Base-by-base conservation (phyloP, 2,113 vertebrate species). In the Grallaria varia region DNA sequence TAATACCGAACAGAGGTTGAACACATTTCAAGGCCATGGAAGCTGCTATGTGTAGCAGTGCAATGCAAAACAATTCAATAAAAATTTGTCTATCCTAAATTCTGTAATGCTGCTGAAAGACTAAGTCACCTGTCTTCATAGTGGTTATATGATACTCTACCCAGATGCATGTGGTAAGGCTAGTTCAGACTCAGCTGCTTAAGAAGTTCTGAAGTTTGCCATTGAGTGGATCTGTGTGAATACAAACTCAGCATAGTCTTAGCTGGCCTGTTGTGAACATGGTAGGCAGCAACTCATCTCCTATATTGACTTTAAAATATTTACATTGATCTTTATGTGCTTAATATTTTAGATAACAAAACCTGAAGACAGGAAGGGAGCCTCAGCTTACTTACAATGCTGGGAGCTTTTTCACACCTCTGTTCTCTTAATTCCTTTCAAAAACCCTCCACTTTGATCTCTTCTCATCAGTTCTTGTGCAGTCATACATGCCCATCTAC, bases 41-140 rank as follows among this genome's bases (percentile, higher is more conserved):
- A 2, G 2, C 62, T 33, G 9, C n/a, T 40, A 6, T 1, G 0
- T 7, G 12, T 17, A 75, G 10, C 8, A 53, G 14, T 40, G 9
- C 27, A 39, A 12, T 35, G 24, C 0, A 4, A 71, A 90, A 52
- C 14, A 50, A 25, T 31, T 64, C 25, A 59, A n/a, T 6, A 1
- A 50, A 59, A 91, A 42, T 30, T 20, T 8, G 0, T 19, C 10
- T 90, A 6, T 7, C 18, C 8, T 72, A 40, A 76, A 63, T 44
- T 50, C 44, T 19, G 2, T n/a, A 45, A 31, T 8, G 5, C 5
- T 52, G 5, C 8, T 47, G 7, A 7, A 47, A 56, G 19, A 15
- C 12, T 21, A 11, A 74, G 24, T 45, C 19, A 81, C 5, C 11
- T 82, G 16, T 49, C 21, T 37, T 45, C 8, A 3, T 3, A 53